Evolutionary conservation across 2,888 invertebrate genomes (phyloP), one percentile per base, ranked within the genome.

Genomic region (Drosophila sordidapex): DNA sequence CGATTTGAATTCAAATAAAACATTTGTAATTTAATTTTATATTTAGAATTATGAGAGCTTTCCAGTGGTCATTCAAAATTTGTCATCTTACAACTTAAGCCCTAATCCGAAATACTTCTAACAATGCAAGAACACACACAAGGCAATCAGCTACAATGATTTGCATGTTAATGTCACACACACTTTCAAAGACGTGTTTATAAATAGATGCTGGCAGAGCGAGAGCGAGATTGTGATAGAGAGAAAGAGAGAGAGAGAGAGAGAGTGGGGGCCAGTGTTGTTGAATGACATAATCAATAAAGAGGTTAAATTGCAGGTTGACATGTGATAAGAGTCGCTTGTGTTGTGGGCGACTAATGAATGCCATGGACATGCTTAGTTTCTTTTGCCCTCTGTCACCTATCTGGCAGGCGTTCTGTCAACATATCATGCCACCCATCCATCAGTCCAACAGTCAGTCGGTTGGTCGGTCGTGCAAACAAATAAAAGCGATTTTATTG

Each of bases 401-500:
- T 31, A 25, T 10, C 43, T 66, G 73, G 15, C 77, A 48, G 40
- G 13, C 59, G 25, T 59, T 60, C 43, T 56, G 70, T 70, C 70
- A 59, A 48, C 69, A 49, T 64, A 54, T 52, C 70, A 61, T 25
- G 18, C 10, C 54, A 27, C 11, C 27, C 48, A 46, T 54, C 43
- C 6, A 58, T 59, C 43, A 51, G 74, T 53, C 60, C 51, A 18
- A 52, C 56, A 11, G 51, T 38, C 66, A 29, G 57, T 67, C 36
- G 18, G 54, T 67, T 36, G 21, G 48, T 56, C 52, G 33, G 36
- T 51, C 60, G 53, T 74, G 73, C 80, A 85, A 82, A 83, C 78
- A 83, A 73, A 85, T 82, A 80, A 86, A 88, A 82, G 60, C 75
- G 82, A 71, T 88, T 88, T 87, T 87, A 88, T 84, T 87, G 89